Conservation (phyloP, 1,140 invertebrate species). For the Zaprionus gabonicus region DNA sequence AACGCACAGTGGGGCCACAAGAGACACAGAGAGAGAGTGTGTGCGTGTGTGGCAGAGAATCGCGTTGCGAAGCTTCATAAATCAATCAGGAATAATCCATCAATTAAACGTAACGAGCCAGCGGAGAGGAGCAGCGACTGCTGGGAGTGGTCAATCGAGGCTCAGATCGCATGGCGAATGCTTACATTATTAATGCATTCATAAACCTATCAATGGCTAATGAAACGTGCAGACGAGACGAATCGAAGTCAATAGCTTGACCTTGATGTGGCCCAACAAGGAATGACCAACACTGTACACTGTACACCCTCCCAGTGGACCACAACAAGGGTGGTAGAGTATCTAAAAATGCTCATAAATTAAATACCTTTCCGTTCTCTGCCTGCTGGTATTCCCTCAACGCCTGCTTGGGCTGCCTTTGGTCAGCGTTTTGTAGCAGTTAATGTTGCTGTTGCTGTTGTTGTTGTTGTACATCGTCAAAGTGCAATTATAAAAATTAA, state of each 20-base stretch:
- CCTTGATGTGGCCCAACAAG: neutral
- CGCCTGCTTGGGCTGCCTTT: constrained; percentile 1
- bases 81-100: constrained; percentile 51
- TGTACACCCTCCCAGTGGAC: neutral
- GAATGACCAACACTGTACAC: too few species aligned
- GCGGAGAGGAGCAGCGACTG: neutral
- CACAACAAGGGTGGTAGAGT: neutral
- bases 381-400: neutral
- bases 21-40: neutral
- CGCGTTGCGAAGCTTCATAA: constrained; percentile 39
- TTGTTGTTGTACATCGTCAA: constrained; percentile 24
- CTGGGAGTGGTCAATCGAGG: neutral
- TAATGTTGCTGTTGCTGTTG: neutral
- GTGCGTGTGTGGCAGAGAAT: neutral
- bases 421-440: constrained; percentile 18
- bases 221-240: constrained; percentile 37
- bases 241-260: constrained; percentile 34
- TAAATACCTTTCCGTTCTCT: neutral
- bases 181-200: constrained; percentile 49
- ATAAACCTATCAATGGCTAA: constrained; percentile 57
- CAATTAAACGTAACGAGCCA: constrained; percentile 57
- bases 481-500: constrained; percentile 43
- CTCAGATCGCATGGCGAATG: neutral
- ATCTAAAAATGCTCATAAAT: constrained; percentile 8
- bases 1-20: constrained; percentile 18